Evolutionary conservation across 2,797 vertebrate species (phyloP).

Genomic region (Chaenodraco wilsoni): DNA sequence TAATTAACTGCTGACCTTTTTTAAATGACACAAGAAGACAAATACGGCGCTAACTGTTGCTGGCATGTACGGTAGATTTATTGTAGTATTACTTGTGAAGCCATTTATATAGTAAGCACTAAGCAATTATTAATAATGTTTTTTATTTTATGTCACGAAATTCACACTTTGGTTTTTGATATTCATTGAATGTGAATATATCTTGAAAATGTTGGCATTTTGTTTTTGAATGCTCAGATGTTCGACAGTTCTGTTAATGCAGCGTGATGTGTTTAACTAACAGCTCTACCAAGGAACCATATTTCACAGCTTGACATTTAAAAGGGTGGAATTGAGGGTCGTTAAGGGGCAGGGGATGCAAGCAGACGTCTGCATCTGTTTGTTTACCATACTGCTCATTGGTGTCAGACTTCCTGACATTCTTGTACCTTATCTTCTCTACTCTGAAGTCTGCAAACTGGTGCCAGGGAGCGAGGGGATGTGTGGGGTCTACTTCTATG

Average conservation of each 20-base stretch:
- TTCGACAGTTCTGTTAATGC: slow-evolving; percentile 23
- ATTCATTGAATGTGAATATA: slow-evolving; percentile 1
- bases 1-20: slow-evolving; percentile 42
- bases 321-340: slow-evolving; percentile 79
- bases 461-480: slow-evolving; percentile 72
- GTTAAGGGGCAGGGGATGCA: slow-evolving; percentile 77
- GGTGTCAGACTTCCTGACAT: slow-evolving; percentile 86
- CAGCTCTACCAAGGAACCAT: slow-evolving; percentile 46
- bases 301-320: slow-evolving; percentile 78
- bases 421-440: slow-evolving; percentile 81
- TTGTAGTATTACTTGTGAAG: slow-evolving; percentile 10
- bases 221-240: background rate
- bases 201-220: background rate
- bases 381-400: slow-evolving; percentile 81
- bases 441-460: slow-evolving; percentile 75
- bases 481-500: slow-evolving; percentile 68
- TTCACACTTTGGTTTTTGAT: background rate
- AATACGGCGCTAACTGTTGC: slow-evolving; percentile 24
- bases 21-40: slow-evolving; percentile 27
- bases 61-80: slow-evolving; percentile 5
- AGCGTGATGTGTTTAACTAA: slow-evolving; percentile 56
- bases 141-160: background rate
- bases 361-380: slow-evolving; percentile 83
- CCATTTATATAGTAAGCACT: background rate
- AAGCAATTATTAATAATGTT: background rate